phyloP scores from a whole-genome alignment of 2,797 vertebrate genomes.

The Danio albolineatus region DNA sequence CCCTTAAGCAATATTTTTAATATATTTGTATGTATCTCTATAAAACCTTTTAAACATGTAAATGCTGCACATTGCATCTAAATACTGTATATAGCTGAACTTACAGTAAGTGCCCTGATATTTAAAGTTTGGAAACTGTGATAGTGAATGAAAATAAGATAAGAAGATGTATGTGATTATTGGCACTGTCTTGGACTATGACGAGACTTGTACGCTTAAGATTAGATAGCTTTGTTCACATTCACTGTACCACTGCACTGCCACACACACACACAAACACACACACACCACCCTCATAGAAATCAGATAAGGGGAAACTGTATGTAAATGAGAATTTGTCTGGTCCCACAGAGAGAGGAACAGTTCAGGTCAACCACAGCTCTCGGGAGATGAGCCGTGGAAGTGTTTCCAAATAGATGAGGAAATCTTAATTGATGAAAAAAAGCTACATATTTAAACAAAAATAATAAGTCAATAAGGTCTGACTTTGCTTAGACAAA shows the following conservation, averaged over 20 bases:
- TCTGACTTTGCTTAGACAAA: too few relatives aligned
- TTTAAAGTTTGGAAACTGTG: neutral
- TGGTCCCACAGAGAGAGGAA: constrained; percentile 43
- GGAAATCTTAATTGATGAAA: neutral
- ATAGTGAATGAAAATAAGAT: constrained; percentile 5
- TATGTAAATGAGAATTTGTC: constrained; percentile 55
- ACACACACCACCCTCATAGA: neutral
- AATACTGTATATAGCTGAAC: too few relatives aligned
- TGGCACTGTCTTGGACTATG: neutral
- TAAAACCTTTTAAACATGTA: too few relatives aligned
- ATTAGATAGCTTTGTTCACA: constrained; percentile 45
- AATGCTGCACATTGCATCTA: too few relatives aligned
- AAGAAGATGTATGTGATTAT: constrained; percentile 12
- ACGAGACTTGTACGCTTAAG: constrained; percentile 60
- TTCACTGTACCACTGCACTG: constrained; percentile 24
- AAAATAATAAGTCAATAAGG: neutral
- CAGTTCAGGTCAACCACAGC: constrained; percentile 3
- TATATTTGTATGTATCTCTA: too few relatives aligned
- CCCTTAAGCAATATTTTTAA: too few relatives aligned
- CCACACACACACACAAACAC: neutral
- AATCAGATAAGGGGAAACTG: constrained; percentile 25
- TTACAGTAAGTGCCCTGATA: neutral
- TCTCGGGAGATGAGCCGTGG: constrained; percentile 21
- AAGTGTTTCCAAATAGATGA: neutral
- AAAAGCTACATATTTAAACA: neutral